Evolutionary conservation across 2,888 invertebrate species (phyloP).

Genomic region (Drosophila peninsularis): DNA sequence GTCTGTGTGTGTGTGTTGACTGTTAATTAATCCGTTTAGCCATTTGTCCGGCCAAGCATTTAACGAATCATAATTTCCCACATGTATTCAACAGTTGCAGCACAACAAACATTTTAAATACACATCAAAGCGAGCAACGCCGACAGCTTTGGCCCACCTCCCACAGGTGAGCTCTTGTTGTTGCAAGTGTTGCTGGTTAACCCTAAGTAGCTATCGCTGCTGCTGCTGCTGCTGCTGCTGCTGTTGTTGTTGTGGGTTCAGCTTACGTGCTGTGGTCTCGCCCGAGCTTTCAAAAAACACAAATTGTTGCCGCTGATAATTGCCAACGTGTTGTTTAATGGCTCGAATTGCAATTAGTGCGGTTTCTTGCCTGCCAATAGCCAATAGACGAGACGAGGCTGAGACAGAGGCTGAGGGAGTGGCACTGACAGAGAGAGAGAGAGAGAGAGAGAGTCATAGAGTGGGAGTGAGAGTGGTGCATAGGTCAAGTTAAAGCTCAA

Average conservation of each 20-base stretch:
- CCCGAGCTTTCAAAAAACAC: conserved; percentile 46
- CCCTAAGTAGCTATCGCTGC: conserved; percentile 68
- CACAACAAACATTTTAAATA: conserved; percentile 56
- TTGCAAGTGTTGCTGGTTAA: conserved; percentile 81
- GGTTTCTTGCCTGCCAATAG: conserved; percentile 45
- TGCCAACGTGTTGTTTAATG: conserved; percentile 71
- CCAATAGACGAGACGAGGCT: conserved; percentile 4
- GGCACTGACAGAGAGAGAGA: background rate
- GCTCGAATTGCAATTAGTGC: conserved; percentile 74
- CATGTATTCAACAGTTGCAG: conserved; percentile 58
- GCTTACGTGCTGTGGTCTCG: conserved; percentile 29
- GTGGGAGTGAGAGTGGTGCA: background rate
- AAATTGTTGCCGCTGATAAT: conserved; percentile 56
- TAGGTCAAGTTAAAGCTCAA: conserved; percentile 9
- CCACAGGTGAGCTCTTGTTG: background rate
- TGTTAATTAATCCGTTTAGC: conserved; percentile 74
- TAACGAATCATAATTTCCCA: conserved; percentile 81
- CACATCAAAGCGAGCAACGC: conserved; percentile 70
- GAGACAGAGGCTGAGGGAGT: background rate
- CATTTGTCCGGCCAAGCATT: conserved; percentile 65
- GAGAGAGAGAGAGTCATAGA: background rate
- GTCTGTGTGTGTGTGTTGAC: background rate
- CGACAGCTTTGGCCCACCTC: conserved; percentile 12
- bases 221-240: conserved; percentile 31
- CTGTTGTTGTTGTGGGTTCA: conserved; percentile 22